phyloP scores from a whole-genome alignment of 53 echinoderm and acorn worm species.

The Glandiceps talaboti region DNA sequence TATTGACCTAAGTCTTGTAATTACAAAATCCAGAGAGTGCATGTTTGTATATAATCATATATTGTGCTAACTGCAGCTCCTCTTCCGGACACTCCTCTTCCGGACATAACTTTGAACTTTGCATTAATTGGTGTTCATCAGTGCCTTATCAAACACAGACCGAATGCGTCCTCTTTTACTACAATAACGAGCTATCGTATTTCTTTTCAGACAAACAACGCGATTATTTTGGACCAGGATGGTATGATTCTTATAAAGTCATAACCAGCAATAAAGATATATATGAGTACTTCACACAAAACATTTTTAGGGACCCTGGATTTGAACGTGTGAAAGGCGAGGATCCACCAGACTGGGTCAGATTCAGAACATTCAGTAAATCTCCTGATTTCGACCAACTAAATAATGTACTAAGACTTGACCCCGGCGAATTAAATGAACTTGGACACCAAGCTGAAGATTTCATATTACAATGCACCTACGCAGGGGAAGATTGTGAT shows the following conservation, averaged over 20 bases:
- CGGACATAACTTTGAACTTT: neutral
- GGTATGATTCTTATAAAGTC: neutral
- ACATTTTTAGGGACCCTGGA: neutral
- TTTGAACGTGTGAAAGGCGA: neutral
- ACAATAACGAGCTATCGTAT: too few species aligned
- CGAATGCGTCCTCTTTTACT: too few species aligned
- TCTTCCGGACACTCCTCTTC: too few species aligned
- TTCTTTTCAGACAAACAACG: too few species aligned
- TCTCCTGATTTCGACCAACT: neutral
- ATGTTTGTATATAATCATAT: too few species aligned
- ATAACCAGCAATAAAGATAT: neutral
- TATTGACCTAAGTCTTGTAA: too few species aligned
- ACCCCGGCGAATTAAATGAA: neutral
- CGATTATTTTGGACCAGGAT: neutral
- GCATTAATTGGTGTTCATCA: neutral
- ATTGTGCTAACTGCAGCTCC: too few species aligned
- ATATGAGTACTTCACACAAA: neutral
- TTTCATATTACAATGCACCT: neutral
- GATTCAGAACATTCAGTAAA: neutral
- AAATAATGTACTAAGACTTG: neutral
- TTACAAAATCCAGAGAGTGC: too few species aligned
- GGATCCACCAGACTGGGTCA: neutral
- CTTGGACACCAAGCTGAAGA: neutral
- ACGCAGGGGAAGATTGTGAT: neutral
- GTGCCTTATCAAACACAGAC: too few species aligned